phyloP scores from a whole-genome alignment of 2,888 invertebrate genomes.

The Phytoseiulus persimilis region DNA sequence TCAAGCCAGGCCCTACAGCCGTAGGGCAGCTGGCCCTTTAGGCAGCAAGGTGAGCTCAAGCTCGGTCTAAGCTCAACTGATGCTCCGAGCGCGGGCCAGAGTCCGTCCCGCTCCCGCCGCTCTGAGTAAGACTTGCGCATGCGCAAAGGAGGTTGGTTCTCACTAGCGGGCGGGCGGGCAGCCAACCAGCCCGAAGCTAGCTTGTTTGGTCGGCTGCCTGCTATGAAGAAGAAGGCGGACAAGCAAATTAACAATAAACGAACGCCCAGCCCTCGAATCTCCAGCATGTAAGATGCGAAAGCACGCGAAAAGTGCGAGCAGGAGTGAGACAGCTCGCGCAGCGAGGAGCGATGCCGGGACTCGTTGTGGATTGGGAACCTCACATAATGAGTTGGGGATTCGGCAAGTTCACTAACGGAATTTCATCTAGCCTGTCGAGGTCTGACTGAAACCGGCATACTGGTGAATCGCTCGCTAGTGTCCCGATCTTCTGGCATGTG shows the following conservation, averaged over 20 bases:
- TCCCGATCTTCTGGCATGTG: too few species aligned
- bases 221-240: neutral
- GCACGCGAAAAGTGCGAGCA: neutral
- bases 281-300: neutral
- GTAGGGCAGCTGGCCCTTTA: constrained; percentile 31
- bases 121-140: constrained; percentile 26
- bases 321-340: neutral
- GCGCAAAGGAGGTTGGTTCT: constrained; percentile 22
- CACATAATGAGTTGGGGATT: neutral
- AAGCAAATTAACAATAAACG: neutral
- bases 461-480: too few species aligned
- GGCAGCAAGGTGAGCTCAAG: constrained; percentile 38
- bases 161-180: neutral
- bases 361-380: neutral
- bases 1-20: constrained; percentile 17
- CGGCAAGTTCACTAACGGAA: too few species aligned
- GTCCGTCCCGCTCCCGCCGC: neutral
- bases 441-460: too few species aligned
- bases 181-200: neutral
- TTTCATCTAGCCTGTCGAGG: too few species aligned
- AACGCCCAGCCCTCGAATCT: neutral
- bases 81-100: constrained; percentile 20
- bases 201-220: neutral
- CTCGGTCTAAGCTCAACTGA: constrained; percentile 37
- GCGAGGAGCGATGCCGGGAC: neutral